Percentiles rank a stretch among this genome's conserved stretches.
Conservation (phyloP, 2,113 vertebrate species). For the Pelmatolapia mariae region DNA sequence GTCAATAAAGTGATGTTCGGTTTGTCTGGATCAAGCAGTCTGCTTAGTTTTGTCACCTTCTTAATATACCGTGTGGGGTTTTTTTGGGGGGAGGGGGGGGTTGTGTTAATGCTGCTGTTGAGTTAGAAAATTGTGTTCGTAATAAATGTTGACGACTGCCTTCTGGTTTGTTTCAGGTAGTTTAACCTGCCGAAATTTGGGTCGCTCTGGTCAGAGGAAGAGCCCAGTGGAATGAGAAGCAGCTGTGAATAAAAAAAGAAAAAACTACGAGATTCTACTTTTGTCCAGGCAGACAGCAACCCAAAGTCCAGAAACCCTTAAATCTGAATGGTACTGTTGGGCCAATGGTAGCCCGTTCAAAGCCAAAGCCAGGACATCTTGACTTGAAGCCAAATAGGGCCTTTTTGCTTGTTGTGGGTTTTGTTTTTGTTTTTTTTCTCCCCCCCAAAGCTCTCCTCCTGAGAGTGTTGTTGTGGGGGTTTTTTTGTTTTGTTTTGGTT, state of each 20-base stretch:
- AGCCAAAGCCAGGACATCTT: constrained; percentile 64
- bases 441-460: neutral
- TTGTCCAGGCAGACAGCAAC: constrained; percentile 21
- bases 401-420: constrained; percentile 42
- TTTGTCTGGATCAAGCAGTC: neutral
- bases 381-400: constrained; percentile 66
- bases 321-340: constrained; percentile 27
- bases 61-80: neutral
- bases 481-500: no score
- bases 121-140: neutral
- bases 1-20: neutral
- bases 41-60: neutral
- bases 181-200: constrained; percentile 80
- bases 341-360: constrained; percentile 27
- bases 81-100: neutral
- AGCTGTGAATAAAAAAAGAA: neutral
- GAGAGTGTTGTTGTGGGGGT: constrained; percentile 11
- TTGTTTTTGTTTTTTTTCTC: neutral
- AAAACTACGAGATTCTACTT: neutral
- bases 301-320: constrained; percentile 7
- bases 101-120: neutral
- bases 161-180: constrained; percentile 72
- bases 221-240: constrained; percentile 80
- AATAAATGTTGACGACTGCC: neutral
- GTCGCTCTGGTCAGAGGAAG: constrained; percentile 80